A percentile compares a stretch with the other conserved stretches of the same genome.
These are phyloP conservation scores for Gymnodraco acuticeps DNA, from an alignment of 2,797 vertebrate genomes.

Conservation along the genomic window DNA sequence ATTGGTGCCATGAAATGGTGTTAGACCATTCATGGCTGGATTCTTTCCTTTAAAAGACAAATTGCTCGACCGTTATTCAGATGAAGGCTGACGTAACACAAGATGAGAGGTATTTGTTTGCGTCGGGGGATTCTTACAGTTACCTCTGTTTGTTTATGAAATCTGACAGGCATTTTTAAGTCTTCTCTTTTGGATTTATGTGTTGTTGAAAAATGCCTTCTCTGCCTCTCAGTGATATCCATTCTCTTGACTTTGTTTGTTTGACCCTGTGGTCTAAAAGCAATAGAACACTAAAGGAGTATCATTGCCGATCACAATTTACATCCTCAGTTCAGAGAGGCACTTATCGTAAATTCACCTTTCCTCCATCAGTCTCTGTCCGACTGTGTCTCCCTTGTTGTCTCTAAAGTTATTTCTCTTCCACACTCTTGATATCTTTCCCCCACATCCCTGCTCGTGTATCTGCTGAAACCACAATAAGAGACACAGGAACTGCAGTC, in stretches of 20 bases:
- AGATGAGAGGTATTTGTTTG: conserved; percentile 54
- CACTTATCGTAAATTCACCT: conserved; percentile 72
- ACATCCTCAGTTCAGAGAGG: conserved; percentile 67
- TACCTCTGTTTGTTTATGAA: conserved; percentile 43
- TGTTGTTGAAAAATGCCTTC: conserved; percentile 46
- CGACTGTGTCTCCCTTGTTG: conserved; percentile 21
- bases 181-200: conserved; percentile 48
- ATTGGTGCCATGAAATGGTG: conserved; percentile 41
- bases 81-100: conserved; percentile 41
- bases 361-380: conserved; percentile 55
- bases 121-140: conserved; percentile 48
- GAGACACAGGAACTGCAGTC: conserved; percentile 53
- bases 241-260: conserved; percentile 54
- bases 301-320: conserved; percentile 72
- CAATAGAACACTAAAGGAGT: conserved; percentile 57
- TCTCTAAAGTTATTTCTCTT: conserved; percentile 12
- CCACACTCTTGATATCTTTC: neutral
- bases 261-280: conserved; percentile 59
- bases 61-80: conserved; percentile 38
- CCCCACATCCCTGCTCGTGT: conserved; percentile 20
- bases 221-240: conserved; percentile 41
- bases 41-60: conserved; percentile 49
- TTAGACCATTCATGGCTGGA: conserved; percentile 40
- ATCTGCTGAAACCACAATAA: conserved; percentile 54
- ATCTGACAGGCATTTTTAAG: conserved; percentile 41